Evolutionary conservation across 2,113 vertebrate genomes (phyloP).

Genomic region (Saimiri boliviensis): DNA sequence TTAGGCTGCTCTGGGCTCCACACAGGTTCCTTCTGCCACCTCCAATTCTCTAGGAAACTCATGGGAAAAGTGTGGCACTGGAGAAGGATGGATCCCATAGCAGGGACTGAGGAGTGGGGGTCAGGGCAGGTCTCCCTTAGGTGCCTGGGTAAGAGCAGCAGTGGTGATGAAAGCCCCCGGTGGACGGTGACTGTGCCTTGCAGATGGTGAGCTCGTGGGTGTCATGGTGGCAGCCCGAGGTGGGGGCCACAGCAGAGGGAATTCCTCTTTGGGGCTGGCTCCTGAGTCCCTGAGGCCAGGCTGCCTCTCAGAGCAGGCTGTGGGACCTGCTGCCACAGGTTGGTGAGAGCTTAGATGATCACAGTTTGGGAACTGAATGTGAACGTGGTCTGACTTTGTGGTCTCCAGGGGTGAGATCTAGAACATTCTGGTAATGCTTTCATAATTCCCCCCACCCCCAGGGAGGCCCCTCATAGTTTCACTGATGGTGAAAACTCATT

Average conservation of each 20-base stretch:
- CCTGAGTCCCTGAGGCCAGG: not conserved
- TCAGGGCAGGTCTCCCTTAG: not conserved
- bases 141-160: rapidly evolving
- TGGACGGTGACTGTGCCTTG: not conserved
- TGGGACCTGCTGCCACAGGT: too few relatives aligned
- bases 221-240: rapidly evolving
- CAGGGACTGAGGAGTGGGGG: not conserved
- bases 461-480: not conserved
- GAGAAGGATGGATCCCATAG: not conserved
- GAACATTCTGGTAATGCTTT: not conserved
- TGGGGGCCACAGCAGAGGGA: not conserved
- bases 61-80: not conserved
- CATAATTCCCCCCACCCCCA: not conserved
- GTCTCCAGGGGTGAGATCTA: not conserved
- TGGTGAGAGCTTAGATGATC: not conserved
- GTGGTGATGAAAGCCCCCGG: not conserved
- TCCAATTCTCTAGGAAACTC: not conserved
- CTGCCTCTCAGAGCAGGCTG: not conserved
- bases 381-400: not conserved
- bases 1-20: not conserved
- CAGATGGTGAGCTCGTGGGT: not conserved
- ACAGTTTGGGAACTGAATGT: not conserved
- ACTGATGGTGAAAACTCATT: not conserved
- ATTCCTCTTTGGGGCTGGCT: not conserved
- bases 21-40: not conserved